These are phyloP conservation scores for Heliconius congener DNA, from an alignment of 1,140 invertebrate species.

Conservation along the genomic window DNA sequence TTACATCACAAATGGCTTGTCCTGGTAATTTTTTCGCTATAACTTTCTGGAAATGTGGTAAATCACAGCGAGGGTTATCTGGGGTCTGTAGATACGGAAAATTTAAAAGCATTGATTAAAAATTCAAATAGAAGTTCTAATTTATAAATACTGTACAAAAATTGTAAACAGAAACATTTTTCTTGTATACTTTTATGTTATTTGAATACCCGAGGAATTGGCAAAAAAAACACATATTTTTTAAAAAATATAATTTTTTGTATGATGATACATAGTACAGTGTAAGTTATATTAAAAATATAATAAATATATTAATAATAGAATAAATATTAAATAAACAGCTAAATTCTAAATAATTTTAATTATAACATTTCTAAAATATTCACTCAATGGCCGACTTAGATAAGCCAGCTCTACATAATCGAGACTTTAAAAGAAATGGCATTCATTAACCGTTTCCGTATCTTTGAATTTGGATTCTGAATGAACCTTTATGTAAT, in stretches of 20 bases:
- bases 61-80: slow-evolving; percentile 52
- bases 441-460: slow-evolving; percentile 53
- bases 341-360: not conserved
- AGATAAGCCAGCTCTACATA: slow-evolving; percentile 54
- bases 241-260: too few relatives aligned
- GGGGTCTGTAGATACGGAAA: slow-evolving; percentile 48
- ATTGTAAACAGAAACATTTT: too few relatives aligned
- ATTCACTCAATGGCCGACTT: slow-evolving; percentile 13
- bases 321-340: too few relatives aligned
- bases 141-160: not conserved
- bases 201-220: too few relatives aligned
- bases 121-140: not conserved
- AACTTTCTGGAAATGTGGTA: slow-evolving; percentile 54
- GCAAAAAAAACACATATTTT: too few relatives aligned
- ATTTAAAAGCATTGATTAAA: slow-evolving; percentile 17
- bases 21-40: slow-evolving; percentile 54
- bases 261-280: too few relatives aligned
- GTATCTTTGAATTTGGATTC: slow-evolving; percentile 44
- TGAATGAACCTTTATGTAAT: slow-evolving; percentile 17
- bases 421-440: slow-evolving; percentile 56
- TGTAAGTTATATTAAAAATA: too few relatives aligned
- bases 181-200: too few relatives aligned
- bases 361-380: slow-evolving; percentile 7
- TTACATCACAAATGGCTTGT: not conserved
- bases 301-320: too few relatives aligned